These are phyloP conservation scores for Ditylenchus weischeri DNA, from an alignment of 2,888 invertebrate species.

Conservation along the genomic window DNA sequence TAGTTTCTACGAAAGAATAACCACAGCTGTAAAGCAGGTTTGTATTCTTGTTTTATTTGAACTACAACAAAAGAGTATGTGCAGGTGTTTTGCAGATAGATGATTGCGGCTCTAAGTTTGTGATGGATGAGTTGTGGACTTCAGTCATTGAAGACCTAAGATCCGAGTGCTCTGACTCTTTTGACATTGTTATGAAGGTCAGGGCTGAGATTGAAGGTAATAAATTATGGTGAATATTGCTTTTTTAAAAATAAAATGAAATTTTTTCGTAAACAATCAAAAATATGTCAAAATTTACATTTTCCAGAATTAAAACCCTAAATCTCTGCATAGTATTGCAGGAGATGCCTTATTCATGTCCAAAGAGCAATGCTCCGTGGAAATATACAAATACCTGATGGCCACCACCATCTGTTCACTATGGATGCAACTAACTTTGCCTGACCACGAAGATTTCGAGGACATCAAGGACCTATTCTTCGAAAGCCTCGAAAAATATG, in stretches of 20 bases:
- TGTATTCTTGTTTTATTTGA: neutral
- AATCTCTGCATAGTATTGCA: neutral
- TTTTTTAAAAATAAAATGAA: too few relatives aligned
- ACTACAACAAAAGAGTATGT: constrained; percentile 1
- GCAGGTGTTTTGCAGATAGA: constrained; percentile 25
- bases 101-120: constrained; percentile 22
- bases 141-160: constrained; percentile 35
- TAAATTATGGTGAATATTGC: too few relatives aligned
- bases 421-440: constrained; percentile 38
- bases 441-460: constrained; percentile 37
- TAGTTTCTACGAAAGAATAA: constrained; percentile 32
- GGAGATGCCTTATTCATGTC: neutral
- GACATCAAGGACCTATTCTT: constrained; percentile 40
- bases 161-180: constrained; percentile 33
- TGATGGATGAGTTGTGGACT: constrained; percentile 32
- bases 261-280: too few relatives aligned
- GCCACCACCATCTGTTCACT: constrained; percentile 32
- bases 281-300: too few relatives aligned
- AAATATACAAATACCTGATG: constrained; percentile 34
- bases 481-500: constrained; percentile 31
- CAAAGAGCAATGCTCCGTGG: constrained; percentile 9
- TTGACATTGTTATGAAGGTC: constrained; percentile 34
- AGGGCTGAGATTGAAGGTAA: constrained; percentile 9
- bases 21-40: constrained; percentile 27
- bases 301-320: too few relatives aligned